Conservation (phyloP, 2,113 vertebrate genomes). For the Notiomystis cincta region DNA sequence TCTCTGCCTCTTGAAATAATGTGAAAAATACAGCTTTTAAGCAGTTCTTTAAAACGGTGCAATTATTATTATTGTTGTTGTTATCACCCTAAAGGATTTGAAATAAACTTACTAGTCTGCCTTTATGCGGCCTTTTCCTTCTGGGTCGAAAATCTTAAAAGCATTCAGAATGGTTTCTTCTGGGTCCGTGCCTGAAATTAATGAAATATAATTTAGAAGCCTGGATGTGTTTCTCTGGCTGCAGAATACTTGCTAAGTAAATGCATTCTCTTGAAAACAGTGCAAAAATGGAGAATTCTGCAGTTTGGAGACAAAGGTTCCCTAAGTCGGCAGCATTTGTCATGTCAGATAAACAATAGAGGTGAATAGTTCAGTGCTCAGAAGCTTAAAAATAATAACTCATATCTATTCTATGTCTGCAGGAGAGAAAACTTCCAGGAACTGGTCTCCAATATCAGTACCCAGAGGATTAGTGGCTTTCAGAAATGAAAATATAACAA, state of each 20-base stretch:
- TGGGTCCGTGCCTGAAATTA: slow-evolving; percentile 83
- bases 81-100: background rate
- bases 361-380: slow-evolving; percentile 65
- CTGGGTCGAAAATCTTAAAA: slow-evolving; percentile 89
- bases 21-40: background rate
- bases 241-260: slow-evolving; percentile 15
- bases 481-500: slow-evolving; percentile 66
- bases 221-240: background rate
- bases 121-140: slow-evolving; percentile 83
- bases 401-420: slow-evolving; percentile 63
- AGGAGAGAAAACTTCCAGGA: slow-evolving; percentile 65
- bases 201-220: background rate
- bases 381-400: slow-evolving; percentile 68
- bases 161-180: slow-evolving; percentile 90
- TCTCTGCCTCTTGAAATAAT: background rate
- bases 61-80: background rate
- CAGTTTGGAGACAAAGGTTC: slow-evolving; percentile 60
- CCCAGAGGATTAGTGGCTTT: slow-evolving; percentile 65
- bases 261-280: slow-evolving; percentile 19
- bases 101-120: slow-evolving; percentile 84
- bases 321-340: slow-evolving; percentile 50
- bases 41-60: background rate
- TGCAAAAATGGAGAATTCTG: slow-evolving; percentile 46
- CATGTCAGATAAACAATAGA: slow-evolving; percentile 65
- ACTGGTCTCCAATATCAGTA: slow-evolving; percentile 58